These are phyloP conservation scores for Lasioglossum morio DNA, from an alignment of 2,888 invertebrate genomes.

Conservation along the genomic window DNA sequence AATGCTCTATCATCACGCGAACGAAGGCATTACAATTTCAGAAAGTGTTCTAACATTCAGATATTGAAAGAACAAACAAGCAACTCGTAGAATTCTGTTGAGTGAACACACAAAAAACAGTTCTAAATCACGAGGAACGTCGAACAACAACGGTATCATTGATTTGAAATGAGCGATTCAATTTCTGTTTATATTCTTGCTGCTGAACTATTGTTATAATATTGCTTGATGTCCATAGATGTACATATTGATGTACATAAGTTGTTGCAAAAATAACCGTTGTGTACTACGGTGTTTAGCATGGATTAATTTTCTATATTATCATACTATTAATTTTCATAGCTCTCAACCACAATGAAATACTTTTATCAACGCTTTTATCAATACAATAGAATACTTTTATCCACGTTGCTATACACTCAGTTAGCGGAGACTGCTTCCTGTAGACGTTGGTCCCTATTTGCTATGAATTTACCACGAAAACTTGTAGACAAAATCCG, in stretches of 20 bases:
- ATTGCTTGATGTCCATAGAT: neutral
- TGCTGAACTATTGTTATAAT: neutral
- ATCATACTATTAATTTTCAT: neutral
- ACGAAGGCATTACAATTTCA: constrained; percentile 31
- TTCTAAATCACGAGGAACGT: neutral
- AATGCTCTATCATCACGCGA: constrained; percentile 12
- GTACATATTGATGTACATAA: too few species aligned
- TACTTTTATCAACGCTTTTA: too few species aligned
- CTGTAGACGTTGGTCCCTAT: too few species aligned
- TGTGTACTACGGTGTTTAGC: neutral
- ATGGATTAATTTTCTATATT: neutral
- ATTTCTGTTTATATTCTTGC: neutral
- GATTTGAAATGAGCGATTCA: neutral
- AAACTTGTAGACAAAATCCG: too few species aligned
- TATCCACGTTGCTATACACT: constrained; percentile 8
- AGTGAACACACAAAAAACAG: neutral
- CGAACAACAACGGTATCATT: neutral
- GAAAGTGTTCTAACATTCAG: neutral
- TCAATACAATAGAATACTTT: too few species aligned
- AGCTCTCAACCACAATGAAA: too few species aligned
- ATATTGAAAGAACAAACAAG: neutral
- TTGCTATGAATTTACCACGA: too few species aligned
- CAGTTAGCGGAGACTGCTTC: neutral
- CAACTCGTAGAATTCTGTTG: neutral
- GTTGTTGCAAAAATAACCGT: neutral